phyloP scores from a whole-genome alignment of 1,140 invertebrate species.

The Phortica variegata region DNA sequence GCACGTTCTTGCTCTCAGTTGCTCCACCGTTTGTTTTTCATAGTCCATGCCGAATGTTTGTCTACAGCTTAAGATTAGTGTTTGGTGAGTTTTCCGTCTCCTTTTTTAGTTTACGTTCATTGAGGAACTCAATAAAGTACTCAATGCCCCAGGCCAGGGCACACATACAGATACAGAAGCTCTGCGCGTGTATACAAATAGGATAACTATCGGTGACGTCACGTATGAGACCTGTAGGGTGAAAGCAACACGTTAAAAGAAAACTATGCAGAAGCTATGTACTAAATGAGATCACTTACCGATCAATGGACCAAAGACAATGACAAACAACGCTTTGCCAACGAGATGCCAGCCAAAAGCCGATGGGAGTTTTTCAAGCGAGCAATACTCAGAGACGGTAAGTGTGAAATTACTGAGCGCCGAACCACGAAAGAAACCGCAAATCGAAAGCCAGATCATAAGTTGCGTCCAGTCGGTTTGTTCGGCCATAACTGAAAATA shows the following conservation, averaged over 20 bases:
- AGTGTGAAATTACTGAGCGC: constrained; percentile 74
- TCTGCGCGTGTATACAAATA: constrained; percentile 71
- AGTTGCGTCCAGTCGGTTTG: constrained; percentile 67
- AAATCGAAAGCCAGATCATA: constrained; percentile 68
- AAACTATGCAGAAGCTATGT: too few species aligned
- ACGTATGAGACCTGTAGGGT: constrained; percentile 66
- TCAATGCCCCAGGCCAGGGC: constrained; percentile 69
- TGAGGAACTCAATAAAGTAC: constrained; percentile 59
- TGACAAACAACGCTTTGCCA: constrained; percentile 71
- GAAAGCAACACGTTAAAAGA: not conserved
- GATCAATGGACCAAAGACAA: constrained; percentile 68
- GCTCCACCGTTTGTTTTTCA: too few species aligned
- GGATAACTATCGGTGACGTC: constrained; percentile 69
- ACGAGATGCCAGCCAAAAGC: constrained; percentile 77
- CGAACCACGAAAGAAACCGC: constrained; percentile 71
- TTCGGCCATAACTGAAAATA: constrained; percentile 65
- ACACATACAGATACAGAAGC: constrained; percentile 67
- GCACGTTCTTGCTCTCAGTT: too few species aligned
- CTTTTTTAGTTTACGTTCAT: constrained; percentile 24
- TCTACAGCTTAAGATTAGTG: constrained; percentile 36
- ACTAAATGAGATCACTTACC: constrained; percentile 59
- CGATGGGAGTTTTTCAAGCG: constrained; percentile 71
- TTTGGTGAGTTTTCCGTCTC: constrained; percentile 11
- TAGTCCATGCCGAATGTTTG: too few species aligned
- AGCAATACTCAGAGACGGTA: constrained; percentile 72